Evolutionary conservation across 2,888 invertebrate species (phyloP).

Genomic region (Unio pictorum): DNA sequence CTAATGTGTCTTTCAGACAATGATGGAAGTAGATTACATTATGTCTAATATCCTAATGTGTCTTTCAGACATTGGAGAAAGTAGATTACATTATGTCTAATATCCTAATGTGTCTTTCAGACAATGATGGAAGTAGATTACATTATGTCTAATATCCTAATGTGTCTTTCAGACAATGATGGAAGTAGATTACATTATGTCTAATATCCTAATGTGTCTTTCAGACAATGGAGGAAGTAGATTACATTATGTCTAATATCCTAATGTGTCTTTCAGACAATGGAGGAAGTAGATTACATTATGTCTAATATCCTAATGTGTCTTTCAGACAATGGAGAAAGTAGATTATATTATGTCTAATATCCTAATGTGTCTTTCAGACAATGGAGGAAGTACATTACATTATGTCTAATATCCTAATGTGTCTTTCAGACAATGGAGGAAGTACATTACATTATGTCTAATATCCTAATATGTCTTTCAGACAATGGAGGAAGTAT

Average conservation of each 20-base stretch:
- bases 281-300: conserved; percentile 57
- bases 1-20: too few species aligned
- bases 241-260: conserved; percentile 64
- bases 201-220: conserved; percentile 51
- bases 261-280: conserved; percentile 46
- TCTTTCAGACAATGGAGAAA: conserved; percentile 50
- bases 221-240: conserved; percentile 59
- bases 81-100: conserved; percentile 56
- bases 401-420: conserved; percentile 63
- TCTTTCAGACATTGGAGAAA: conserved; percentile 50
- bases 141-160: conserved; percentile 63
- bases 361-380: conserved; percentile 49
- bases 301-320: conserved; percentile 61
- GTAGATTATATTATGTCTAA: conserved; percentile 66
- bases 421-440: conserved; percentile 51
- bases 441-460: conserved; percentile 61
- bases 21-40: conserved; percentile 40
- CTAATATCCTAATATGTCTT: conserved; percentile 49
- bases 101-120: conserved; percentile 52
- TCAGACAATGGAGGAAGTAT: conserved; percentile 58
- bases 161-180: conserved; percentile 51
- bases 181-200: conserved; percentile 62
- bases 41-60: conserved; percentile 61
- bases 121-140: conserved; percentile 58
- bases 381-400: conserved; percentile 57